Evolutionary conservation across 2,113 vertebrate species (phyloP), one percentile per base, ranked within the genome.

Genomic region (Chaetodon trifascialis): DNA sequence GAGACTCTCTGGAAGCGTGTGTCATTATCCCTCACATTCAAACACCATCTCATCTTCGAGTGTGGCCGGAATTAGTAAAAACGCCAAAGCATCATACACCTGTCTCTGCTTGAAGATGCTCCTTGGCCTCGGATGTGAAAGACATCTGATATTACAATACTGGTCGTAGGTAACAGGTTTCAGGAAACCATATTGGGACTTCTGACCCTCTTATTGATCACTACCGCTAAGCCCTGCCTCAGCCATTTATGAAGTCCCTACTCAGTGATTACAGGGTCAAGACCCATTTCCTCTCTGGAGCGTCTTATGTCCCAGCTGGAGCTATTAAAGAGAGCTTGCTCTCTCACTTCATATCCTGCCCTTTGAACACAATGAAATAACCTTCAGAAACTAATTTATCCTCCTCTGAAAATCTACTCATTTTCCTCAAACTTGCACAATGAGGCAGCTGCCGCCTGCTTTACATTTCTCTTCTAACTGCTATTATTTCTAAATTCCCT

Each of bases 361-460:
- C 79, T 86, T 79, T 87, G 42, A 62, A 44, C 71, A 87, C 80
- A 87, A 89, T 86, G 85, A 84, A 88, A 91, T 87, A 88, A 90
- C 83, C 89, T 90, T 91, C 78, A 87, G 62, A 92, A 93, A 85
- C 70, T 69, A 82, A 91, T 93, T 91, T 88, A 81, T 72, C 62
- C 72, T 79, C 51, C 23, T 81, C 73, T 73, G 83, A 86, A 88
- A 86, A 91, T 85, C 70, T 63, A 38, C 71, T 85, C 17, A 80
- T 89, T 85, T 91, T 75, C 74, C 68, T 85, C 76, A 81, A 84
- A 83, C 56, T 85, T 15, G 36, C 77, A 79, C 52, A 81, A 83
- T 70, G 74, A 91, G 55, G 64, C 86, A 67, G 83, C 85, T 64
- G 68, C 77, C 12, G 40, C 75, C 56, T 74, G 73, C 69, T 79